Percentiles rank a stretch among this genome's conserved stretches.
Evolutionary conservation across 2,888 invertebrate species (phyloP).

Genomic region (Cabera pusaria): DNA sequence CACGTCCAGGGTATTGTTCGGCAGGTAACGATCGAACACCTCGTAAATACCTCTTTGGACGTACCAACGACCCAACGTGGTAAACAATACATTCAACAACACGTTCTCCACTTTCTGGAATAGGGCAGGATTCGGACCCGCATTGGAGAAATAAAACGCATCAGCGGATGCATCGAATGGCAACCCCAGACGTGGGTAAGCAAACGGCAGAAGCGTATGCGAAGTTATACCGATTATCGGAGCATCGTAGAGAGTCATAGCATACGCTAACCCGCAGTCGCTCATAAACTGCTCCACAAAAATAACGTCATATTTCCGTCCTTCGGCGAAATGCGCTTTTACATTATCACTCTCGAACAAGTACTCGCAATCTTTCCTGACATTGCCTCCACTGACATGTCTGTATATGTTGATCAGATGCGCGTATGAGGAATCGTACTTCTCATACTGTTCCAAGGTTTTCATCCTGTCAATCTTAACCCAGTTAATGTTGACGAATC

Average conservation of each 20-base stretch:
- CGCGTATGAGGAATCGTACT: conserved; percentile 30
- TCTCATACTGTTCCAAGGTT: conserved; percentile 39
- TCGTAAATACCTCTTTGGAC: conserved; percentile 55
- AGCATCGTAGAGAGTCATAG: conserved; percentile 56
- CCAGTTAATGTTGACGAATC: conserved; percentile 73
- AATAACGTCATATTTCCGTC: conserved; percentile 64
- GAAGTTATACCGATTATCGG: conserved; percentile 81
- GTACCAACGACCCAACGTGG: conserved; percentile 42
- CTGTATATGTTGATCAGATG: conserved; percentile 41
- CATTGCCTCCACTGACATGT: conserved; percentile 35
- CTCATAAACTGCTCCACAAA: conserved; percentile 73
- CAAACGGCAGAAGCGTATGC: conserved; percentile 73
- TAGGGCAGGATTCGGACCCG: conserved; percentile 50
- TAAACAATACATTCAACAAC: conserved; percentile 42
- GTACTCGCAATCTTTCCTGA: conserved; percentile 47
- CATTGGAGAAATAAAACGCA: conserved; percentile 65
- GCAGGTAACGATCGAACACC: conserved; percentile 60
- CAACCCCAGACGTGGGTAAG: conserved; percentile 67
- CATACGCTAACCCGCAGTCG: conserved; percentile 68
- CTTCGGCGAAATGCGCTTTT: conserved; percentile 40
- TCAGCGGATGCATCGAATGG: conserved; percentile 75
- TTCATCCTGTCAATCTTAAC: conserved; percentile 1
- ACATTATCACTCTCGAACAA: conserved; percentile 46
- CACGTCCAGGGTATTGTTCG: conserved; percentile 67
- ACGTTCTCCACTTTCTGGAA: conserved; percentile 49